A percentile compares a stretch with the other conserved stretches of the same genome.
Evolutionary conservation across 2,113 vertebrate genomes (phyloP).

Genomic region (Chaenocephalus aceratus): DNA sequence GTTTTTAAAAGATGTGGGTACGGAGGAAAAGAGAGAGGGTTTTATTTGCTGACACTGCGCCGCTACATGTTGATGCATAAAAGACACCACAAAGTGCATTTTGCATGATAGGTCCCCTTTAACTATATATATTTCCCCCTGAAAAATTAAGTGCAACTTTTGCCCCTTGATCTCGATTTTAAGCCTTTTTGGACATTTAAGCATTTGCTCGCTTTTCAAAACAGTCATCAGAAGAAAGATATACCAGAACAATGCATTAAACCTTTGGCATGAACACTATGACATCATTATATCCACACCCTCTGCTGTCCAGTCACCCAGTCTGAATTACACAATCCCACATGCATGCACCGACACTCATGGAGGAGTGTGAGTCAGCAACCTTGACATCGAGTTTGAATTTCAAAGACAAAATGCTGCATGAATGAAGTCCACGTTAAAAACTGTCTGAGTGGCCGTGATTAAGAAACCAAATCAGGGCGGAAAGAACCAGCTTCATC

Average conservation of each 20-base stretch:
- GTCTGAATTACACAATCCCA: conserved; percentile 6
- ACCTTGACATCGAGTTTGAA: conserved; percentile 7
- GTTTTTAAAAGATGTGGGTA: too few relatives aligned
- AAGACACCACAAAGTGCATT: too few relatives aligned
- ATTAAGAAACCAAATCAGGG: conserved; percentile 22
- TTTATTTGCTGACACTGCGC: too few relatives aligned
- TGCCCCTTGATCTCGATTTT: too few relatives aligned
- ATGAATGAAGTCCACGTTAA: conserved; percentile 12
- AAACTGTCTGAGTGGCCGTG: conserved; percentile 11
- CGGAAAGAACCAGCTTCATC: conserved; percentile 27
- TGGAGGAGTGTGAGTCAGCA: conserved; percentile 36
- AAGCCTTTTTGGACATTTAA: too few relatives aligned
- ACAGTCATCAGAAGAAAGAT: neutral
- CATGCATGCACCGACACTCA: neutral
- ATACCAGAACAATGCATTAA: too few relatives aligned
- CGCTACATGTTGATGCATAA: too few relatives aligned
- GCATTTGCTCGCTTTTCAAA: neutral
- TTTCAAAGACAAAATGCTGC: neutral
- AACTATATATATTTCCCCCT: too few relatives aligned
- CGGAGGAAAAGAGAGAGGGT: too few relatives aligned
- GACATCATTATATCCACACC: conserved; percentile 50
- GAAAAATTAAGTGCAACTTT: neutral
- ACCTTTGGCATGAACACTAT: conserved; percentile 8
- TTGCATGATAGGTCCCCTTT: too few relatives aligned
- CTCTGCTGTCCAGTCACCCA: conserved; percentile 32